These are phyloP conservation scores for Argyresthia goedartella DNA, from an alignment of 2,888 invertebrate species.

Conservation along the genomic window DNA sequence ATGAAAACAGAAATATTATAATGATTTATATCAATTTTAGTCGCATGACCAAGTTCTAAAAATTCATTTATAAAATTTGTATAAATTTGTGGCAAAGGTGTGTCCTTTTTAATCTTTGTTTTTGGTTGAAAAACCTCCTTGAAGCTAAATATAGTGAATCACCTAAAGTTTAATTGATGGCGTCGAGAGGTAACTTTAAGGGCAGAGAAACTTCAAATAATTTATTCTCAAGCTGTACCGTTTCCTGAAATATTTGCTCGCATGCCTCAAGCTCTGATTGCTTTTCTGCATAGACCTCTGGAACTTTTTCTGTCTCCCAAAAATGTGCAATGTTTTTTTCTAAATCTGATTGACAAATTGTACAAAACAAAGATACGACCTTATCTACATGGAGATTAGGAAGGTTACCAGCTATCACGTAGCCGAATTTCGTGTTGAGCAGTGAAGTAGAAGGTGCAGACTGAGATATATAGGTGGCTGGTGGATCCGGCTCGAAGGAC, in stretches of 20 bases:
- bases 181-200: conserved; percentile 10
- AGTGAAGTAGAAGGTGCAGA: no score
- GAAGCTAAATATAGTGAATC: conserved; percentile 13
- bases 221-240: conserved; percentile 8
- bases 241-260: conserved; percentile 9
- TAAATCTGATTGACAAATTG: conserved; percentile 5
- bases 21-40: neutral
- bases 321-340: conserved; percentile 2
- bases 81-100: conserved; percentile 4
- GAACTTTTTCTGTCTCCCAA: conserved; percentile 10
- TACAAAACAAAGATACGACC: neutral
- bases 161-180: conserved; percentile 5
- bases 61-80: conserved; percentile 10
- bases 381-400: neutral
- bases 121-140: conserved; percentile 13
- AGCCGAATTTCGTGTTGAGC: conserved; percentile 10
- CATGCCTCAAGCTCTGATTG: conserved; percentile 9
- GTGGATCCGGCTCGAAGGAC: no score
- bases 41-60: conserved; percentile 7
- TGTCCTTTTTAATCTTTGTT: conserved; percentile 10
- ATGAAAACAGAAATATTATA: neutral
- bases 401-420: conserved; percentile 8
- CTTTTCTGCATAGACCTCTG: conserved; percentile 10
- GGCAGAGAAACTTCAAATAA: conserved; percentile 12
- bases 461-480: no score